These are phyloP conservation scores for Zonitis immaculata DNA, from an alignment of 2,888 invertebrate species.

Conservation along the genomic window DNA sequence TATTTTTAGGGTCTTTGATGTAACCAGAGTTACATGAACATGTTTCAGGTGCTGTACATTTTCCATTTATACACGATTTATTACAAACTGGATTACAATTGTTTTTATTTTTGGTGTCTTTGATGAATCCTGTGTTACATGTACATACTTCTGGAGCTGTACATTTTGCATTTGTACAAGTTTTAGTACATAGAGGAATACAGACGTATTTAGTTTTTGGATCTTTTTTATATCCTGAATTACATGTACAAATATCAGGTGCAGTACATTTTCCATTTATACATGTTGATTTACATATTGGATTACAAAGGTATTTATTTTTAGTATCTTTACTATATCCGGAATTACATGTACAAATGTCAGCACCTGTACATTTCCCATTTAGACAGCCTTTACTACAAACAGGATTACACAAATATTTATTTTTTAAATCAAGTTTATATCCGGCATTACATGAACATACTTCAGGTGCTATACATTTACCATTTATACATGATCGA, in stretches of 20 bases:
- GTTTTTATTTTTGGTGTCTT: constrained; percentile 2
- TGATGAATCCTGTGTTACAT: constrained; percentile 9
- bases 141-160: constrained; percentile 25
- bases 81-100: constrained; percentile 37
- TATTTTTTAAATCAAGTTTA: constrained; percentile 40
- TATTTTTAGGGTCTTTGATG: constrained; percentile 8
- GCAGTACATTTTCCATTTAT: constrained; percentile 40
- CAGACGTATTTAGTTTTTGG: constrained; percentile 13
- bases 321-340: constrained; percentile 52
- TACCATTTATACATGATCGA: constrained; percentile 35
- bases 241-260: constrained; percentile 44
- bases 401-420: constrained; percentile 12
- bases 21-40: constrained; percentile 17
- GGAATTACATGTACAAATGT: constrained; percentile 48
- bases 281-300: constrained; percentile 36
- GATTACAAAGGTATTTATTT: constrained; percentile 18
- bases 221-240: constrained; percentile 21
- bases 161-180: constrained; percentile 27
- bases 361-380: constrained; percentile 37
- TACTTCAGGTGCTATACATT: constrained; percentile 39
- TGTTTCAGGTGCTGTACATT: constrained; percentile 23
- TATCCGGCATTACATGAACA: constrained; percentile 54
- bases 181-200: constrained; percentile 10
- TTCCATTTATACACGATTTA: constrained; percentile 29
- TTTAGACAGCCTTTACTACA: constrained; percentile 12